Evolutionary conservation across 1,140 invertebrate species (phyloP).

Genomic region (Atta texana): DNA sequence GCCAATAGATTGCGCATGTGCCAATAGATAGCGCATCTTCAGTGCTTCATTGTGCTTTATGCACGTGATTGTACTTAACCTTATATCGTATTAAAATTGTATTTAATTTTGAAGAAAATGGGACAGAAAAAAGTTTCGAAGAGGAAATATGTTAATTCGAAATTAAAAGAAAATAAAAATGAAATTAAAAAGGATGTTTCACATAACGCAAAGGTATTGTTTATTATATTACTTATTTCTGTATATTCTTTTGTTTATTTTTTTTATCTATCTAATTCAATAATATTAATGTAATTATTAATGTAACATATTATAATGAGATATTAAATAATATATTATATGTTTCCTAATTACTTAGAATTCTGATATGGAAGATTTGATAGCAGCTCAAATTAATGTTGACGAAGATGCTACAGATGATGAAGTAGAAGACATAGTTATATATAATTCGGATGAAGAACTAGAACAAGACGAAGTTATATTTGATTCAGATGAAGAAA

Average conservation of each 20-base stretch:
- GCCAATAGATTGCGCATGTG: too few species aligned
- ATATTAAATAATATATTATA: constrained; percentile 8
- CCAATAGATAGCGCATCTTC: too few species aligned
- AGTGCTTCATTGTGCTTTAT: too few species aligned
- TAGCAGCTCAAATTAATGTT: constrained; percentile 79
- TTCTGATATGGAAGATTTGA: constrained; percentile 79
- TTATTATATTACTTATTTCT: background rate
- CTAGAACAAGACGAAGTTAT: constrained; percentile 84
- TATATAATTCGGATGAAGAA: constrained; percentile 84
- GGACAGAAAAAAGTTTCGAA: constrained; percentile 66
- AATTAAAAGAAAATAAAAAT: constrained; percentile 25
- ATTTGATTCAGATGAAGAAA: constrained; percentile 51
- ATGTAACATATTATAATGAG: background rate
- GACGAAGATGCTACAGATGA: constrained; percentile 87
- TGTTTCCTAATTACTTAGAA: constrained; percentile 72
- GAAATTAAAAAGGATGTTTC: constrained; percentile 18
- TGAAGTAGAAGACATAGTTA: constrained; percentile 82
- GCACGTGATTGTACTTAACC: background rate
- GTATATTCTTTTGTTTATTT: background rate
- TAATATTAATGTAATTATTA: background rate
- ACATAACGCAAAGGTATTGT: constrained; percentile 8
- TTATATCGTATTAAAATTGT: background rate
- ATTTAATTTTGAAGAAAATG: constrained; percentile 62
- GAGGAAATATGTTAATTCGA: constrained; percentile 57
- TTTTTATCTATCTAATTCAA: constrained; percentile 14